Conservation (phyloP, 2,113 vertebrate genomes). For the Butastur rufipennis region DNA sequence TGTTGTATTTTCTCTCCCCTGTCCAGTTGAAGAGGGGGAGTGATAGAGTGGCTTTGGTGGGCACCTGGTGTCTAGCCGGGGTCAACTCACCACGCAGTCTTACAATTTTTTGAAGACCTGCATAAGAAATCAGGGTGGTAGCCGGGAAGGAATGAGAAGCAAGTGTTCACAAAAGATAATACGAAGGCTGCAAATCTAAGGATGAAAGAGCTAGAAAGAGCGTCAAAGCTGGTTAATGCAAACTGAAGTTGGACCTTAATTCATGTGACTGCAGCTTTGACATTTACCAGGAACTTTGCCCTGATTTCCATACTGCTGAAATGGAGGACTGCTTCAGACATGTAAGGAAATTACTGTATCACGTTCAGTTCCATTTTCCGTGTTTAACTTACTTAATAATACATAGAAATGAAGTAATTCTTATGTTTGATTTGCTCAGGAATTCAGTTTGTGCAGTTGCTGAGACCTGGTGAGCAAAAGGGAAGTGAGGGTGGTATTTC, state of each 20-base stretch:
- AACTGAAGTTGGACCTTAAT: neutral
- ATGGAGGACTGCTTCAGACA: neutral
- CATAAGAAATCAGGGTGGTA: neutral
- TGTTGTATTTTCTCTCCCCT: neutral
- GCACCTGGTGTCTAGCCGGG: neutral
- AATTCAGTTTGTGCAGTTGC: neutral
- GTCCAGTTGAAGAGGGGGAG: neutral
- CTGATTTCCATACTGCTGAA: neutral
- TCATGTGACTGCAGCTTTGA: neutral
- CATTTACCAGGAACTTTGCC: neutral
- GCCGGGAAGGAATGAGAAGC: neutral
- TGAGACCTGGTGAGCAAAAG: neutral
- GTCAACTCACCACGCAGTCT: too few species aligned
- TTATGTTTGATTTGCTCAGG: neutral
- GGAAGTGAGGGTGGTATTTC: neutral
- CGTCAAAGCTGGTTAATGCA: neutral
- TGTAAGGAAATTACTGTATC: neutral
- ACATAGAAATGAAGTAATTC: neutral
- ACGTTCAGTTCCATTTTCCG: neutral
- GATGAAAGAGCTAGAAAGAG: neutral
- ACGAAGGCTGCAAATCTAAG: neutral
- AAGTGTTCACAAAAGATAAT: neutral
- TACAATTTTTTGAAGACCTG: neutral
- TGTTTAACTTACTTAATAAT: neutral
- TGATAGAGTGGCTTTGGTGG: neutral